A percentile compares a stretch with the other conserved stretches of the same genome.
Evolutionary conservation across 1,140 invertebrate species (phyloP).

Genomic region (Amphibalanus amphitrite): DNA sequence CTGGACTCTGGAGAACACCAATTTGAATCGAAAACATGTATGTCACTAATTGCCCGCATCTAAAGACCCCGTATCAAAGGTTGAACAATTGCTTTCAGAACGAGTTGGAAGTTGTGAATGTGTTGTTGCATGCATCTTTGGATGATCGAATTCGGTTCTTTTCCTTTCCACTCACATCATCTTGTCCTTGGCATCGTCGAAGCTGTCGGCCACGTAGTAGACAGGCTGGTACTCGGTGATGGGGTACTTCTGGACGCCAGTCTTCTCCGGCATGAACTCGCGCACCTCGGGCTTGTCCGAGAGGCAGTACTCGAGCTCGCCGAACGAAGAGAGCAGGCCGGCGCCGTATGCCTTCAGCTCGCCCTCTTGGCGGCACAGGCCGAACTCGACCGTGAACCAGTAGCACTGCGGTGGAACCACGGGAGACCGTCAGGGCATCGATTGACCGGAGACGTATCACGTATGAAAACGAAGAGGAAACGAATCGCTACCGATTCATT

Average conservation of each 20-base stretch:
- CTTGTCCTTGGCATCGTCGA: slow-evolving; percentile 89
- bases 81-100: too few relatives aligned
- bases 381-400: slow-evolving; percentile 98
- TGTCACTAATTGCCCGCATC: too few relatives aligned
- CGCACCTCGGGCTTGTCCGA: slow-evolving; percentile 58
- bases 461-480: too few relatives aligned
- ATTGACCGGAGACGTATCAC: too few relatives aligned
- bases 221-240: slow-evolving; percentile 93
- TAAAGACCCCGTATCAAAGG: too few relatives aligned
- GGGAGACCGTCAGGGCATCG: too few relatives aligned
- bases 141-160: too few relatives aligned
- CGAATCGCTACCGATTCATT: too few relatives aligned
- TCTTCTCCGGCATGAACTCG: slow-evolving; percentile 71
- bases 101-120: too few relatives aligned
- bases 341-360: slow-evolving; percentile 89
- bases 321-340: slow-evolving; percentile 87
- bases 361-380: slow-evolving; percentile 77
- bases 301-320: slow-evolving; percentile 85
- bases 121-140: too few relatives aligned
- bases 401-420: slow-evolving; percentile 91
- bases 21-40: too few relatives aligned
- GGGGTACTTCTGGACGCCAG: slow-evolving; percentile 74
- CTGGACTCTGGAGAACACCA: too few relatives aligned
- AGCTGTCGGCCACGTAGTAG: slow-evolving; percentile 89
- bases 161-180: slow-evolving; percentile 92